Evolutionary conservation across 2,113 vertebrate species (phyloP).

Genomic region (Odocoileus hemionus): DNA sequence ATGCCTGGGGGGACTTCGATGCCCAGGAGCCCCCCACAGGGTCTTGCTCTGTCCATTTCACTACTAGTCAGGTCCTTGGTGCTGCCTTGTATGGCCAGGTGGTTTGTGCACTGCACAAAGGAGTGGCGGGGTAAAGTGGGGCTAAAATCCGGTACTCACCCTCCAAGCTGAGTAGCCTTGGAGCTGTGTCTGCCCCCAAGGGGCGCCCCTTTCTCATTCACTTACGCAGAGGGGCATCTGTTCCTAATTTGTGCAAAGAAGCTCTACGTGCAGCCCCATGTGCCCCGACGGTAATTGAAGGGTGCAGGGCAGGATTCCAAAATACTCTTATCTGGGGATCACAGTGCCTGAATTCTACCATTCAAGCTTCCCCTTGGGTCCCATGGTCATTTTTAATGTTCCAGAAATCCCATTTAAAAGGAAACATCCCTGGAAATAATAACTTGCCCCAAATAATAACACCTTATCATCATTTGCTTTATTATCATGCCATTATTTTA

Average conservation of each 20-base stretch:
- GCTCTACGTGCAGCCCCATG: not conserved
- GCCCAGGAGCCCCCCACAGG: not conserved
- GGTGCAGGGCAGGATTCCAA: not conserved
- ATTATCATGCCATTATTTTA: not conserved
- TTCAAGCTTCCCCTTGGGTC: not conserved
- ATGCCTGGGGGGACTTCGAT: not conserved
- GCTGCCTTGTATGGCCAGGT: not conserved
- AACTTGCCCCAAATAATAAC: not conserved
- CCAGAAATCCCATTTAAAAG: constrained; percentile 20
- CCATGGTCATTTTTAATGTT: not conserved
- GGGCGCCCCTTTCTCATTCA: not conserved
- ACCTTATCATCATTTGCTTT: not conserved
- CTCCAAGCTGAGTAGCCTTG: not conserved
- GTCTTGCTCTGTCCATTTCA: not conserved
- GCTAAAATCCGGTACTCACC: not conserved
- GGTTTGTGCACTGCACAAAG: not conserved
- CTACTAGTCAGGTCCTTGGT: not conserved
- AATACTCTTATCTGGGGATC: not conserved
- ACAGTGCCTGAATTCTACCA: not conserved
- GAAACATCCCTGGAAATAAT: not conserved
- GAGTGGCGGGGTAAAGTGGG: no score
- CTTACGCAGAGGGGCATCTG: not conserved
- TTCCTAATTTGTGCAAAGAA: not conserved
- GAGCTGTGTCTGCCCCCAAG: not conserved
- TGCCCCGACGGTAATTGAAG: not conserved